Evolutionary conservation across 2,113 vertebrate genomes (phyloP).

Genomic region (Aspidoscelis tigris): DNA sequence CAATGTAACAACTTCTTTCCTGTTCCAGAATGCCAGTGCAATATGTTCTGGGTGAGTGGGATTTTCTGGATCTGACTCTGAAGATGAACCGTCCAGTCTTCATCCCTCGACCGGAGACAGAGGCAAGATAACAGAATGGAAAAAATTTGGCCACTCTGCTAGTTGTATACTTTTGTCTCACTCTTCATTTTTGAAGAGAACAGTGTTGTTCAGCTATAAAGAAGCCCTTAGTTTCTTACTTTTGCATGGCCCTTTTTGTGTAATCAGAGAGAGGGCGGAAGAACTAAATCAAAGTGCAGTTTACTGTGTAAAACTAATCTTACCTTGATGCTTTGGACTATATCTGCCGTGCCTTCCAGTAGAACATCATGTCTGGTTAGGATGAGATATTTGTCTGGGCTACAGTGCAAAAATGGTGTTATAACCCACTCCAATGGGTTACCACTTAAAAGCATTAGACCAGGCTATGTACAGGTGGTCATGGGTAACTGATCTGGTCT

Average conservation of each 20-base stretch:
- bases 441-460: too few species aligned
- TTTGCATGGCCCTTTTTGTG: conserved; percentile 18
- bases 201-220: background rate
- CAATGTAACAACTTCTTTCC: background rate
- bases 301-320: background rate
- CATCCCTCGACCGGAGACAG: conserved; percentile 95
- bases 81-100: conserved; percentile 95
- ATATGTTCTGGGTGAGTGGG: conserved; percentile 96
- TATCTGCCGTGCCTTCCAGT: too few species aligned
- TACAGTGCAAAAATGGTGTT: too few species aligned
- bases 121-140: conserved; percentile 76
- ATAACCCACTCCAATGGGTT: too few species aligned
- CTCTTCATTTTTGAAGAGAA: background rate
- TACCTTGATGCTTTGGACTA: background rate
- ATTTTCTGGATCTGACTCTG: conserved; percentile 90
- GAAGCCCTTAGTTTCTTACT: background rate
- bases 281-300: too few species aligned
- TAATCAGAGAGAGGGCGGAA: background rate
- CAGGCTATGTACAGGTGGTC: too few species aligned
- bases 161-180: background rate
- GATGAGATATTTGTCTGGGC: too few species aligned
- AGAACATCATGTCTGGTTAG: too few species aligned
- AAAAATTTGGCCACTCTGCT: background rate
- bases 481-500: too few species aligned
- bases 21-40: conserved; percentile 90